phyloP scores from a whole-genome alignment of 1,140 invertebrate genomes.

The Heliconius himera region DNA sequence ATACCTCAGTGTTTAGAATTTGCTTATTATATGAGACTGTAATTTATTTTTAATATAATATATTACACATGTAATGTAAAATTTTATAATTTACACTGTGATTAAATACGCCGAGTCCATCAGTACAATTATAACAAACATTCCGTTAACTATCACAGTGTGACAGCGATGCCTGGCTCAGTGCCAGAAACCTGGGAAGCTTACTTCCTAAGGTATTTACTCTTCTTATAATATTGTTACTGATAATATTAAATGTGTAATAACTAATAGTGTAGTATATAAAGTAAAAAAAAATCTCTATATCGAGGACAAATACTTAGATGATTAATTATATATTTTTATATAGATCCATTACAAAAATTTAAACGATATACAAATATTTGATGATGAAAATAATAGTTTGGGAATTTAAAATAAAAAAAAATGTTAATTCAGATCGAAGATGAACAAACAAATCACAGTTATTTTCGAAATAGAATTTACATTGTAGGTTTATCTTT shows the following conservation, averaged over 20 bases:
- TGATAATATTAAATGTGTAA: not conserved
- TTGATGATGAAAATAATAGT: too few relatives aligned
- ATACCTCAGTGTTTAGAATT: too few relatives aligned
- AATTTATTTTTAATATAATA: too few relatives aligned
- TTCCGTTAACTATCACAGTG: not conserved
- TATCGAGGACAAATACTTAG: too few relatives aligned
- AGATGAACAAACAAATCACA: not conserved
- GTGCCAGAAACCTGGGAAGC: conserved; percentile 7
- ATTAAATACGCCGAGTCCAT: not conserved
- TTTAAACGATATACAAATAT: too few relatives aligned
- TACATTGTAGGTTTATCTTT: not conserved
- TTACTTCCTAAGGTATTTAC: conserved; percentile 14
- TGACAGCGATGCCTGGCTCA: conserved; percentile 5
- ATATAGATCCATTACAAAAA: too few relatives aligned
- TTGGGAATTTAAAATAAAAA: not conserved
- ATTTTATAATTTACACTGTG: too few relatives aligned
- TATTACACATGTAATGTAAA: too few relatives aligned
- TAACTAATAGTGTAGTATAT: too few relatives aligned
- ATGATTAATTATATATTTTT: too few relatives aligned
- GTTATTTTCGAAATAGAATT: not conserved
- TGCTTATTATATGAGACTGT: too few relatives aligned
- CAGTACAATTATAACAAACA: not conserved
- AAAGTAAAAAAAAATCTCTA: too few relatives aligned
- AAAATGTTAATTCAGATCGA: not conserved
- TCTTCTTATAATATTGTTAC: not conserved